Evolutionary conservation across 2,888 invertebrate species (phyloP).

Genomic region (Coelinius sp.): DNA sequence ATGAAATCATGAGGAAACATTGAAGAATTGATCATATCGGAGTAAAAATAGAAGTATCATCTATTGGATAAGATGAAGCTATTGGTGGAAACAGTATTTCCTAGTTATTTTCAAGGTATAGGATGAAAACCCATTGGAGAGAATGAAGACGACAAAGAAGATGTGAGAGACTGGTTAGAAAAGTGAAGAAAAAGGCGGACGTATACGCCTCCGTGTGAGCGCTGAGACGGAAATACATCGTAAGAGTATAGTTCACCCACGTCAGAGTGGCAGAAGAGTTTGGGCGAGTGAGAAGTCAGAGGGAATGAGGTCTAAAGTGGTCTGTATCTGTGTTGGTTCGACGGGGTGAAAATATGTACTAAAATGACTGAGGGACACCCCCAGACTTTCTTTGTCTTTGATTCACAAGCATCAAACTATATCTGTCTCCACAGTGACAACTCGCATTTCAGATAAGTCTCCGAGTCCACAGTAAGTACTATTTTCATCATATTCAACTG

Average conservation of each 20-base stretch:
- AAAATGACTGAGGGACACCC: neutral
- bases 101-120: neutral
- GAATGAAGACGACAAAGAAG: slow-evolving; percentile 29
- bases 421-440: slow-evolving; percentile 32
- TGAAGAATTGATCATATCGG: neutral
- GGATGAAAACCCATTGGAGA: slow-evolving; percentile 14
- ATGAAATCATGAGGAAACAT: neutral
- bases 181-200: slow-evolving; percentile 17
- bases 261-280: slow-evolving; percentile 31
- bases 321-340: slow-evolving; percentile 44
- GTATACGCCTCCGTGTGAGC: slow-evolving; percentile 9
- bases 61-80: neutral
- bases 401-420: slow-evolving; percentile 41
- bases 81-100: neutral
- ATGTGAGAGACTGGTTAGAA: neutral
- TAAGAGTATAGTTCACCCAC: slow-evolving; percentile 41
- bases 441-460: slow-evolving; percentile 37
- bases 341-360: slow-evolving; percentile 30
- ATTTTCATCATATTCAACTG: slow-evolving; percentile 47
- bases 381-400: slow-evolving; percentile 1
- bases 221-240: slow-evolving; percentile 32
- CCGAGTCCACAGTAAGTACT: slow-evolving; percentile 44
- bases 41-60: neutral
- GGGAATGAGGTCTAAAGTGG: slow-evolving; percentile 43
- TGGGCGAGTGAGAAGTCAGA: slow-evolving; percentile 3